phyloP scores from a whole-genome alignment of 2,113 vertebrate genomes.

The Regulus satrapa region DNA sequence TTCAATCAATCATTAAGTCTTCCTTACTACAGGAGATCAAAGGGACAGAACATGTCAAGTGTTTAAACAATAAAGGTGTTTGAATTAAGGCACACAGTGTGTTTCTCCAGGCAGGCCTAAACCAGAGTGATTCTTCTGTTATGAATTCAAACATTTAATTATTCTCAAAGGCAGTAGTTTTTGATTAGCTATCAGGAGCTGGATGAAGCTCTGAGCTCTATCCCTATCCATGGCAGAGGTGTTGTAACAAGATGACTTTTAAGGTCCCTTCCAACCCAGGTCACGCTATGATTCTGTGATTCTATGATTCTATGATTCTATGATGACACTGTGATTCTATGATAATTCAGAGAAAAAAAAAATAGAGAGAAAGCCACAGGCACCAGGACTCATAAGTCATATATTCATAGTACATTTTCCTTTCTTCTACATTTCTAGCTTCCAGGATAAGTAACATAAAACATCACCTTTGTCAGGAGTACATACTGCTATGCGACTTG shows the following conservation, averaged over 20 bases:
- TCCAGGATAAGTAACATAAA: not conserved
- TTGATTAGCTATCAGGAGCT: not conserved
- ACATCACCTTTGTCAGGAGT: not conserved
- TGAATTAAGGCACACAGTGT: not conserved
- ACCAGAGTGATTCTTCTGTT: not conserved
- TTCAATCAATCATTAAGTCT: not conserved
- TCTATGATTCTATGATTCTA: not conserved
- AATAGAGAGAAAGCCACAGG: not conserved
- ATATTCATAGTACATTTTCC: not conserved
- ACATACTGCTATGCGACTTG: not conserved
- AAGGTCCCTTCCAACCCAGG: not conserved
- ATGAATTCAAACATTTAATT: not conserved
- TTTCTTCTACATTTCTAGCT: not conserved
- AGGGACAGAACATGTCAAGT: not conserved
- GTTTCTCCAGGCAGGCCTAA: not conserved
- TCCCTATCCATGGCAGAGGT: accelerated
- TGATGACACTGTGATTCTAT: not conserved
- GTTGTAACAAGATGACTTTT: not conserved
- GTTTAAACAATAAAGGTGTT: not conserved
- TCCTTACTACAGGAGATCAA: not conserved
- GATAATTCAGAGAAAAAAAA: not conserved
- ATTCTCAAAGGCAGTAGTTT: not conserved
- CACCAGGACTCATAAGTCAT: not conserved
- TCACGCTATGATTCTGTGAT: too few species aligned
- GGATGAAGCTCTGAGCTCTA: not conserved